Percentiles rank a stretch among this genome's conserved stretches.
Conservation (phyloP, 1,140 invertebrate genomes). For the Dendroctonus valens region DNA sequence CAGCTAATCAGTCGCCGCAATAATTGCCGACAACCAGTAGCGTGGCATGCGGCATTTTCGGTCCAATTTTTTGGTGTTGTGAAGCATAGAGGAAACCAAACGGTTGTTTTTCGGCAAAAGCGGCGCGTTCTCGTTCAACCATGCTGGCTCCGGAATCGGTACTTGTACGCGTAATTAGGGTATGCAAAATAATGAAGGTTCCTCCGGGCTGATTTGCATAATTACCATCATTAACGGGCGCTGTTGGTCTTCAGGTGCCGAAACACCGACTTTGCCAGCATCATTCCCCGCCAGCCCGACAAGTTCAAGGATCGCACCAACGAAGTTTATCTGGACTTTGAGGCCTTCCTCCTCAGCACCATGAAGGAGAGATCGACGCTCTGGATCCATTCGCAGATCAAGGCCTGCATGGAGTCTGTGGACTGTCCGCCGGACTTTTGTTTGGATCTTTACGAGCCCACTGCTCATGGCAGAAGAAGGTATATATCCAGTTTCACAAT, state of each 20-base stretch:
- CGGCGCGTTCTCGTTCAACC: slow-evolving; percentile 5
- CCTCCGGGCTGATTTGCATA: slow-evolving; percentile 7
- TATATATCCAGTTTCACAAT: background rate
- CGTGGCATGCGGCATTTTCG: background rate
- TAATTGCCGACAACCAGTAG: slow-evolving; percentile 6
- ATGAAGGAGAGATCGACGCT: slow-evolving; percentile 80
- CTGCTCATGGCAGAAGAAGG: slow-evolving; percentile 70
- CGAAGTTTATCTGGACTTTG: slow-evolving; percentile 83
- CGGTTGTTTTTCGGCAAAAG: slow-evolving; percentile 16
- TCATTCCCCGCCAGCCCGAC: slow-evolving; percentile 82
- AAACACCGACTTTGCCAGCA: slow-evolving; percentile 78
- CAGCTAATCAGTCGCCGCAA: background rate
- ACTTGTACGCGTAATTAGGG: slow-evolving; percentile 3
- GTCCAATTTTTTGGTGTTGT: slow-evolving; percentile 21
- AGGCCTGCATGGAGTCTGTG: slow-evolving; percentile 79
- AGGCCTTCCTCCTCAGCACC: slow-evolving; percentile 80
- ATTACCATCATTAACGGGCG: background rate
- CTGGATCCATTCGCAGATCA: slow-evolving; percentile 85
- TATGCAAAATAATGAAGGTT: slow-evolving; percentile 15
- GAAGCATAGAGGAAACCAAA: slow-evolving; percentile 24
- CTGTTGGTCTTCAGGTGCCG: slow-evolving; percentile 60
- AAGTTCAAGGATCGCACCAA: slow-evolving; percentile 75
- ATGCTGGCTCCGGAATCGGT: background rate
- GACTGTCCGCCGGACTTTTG: slow-evolving; percentile 87
- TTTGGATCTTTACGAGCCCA: slow-evolving; percentile 77